Conservation (phyloP, 2,113 vertebrate genomes). For the Prunella himalayana region DNA sequence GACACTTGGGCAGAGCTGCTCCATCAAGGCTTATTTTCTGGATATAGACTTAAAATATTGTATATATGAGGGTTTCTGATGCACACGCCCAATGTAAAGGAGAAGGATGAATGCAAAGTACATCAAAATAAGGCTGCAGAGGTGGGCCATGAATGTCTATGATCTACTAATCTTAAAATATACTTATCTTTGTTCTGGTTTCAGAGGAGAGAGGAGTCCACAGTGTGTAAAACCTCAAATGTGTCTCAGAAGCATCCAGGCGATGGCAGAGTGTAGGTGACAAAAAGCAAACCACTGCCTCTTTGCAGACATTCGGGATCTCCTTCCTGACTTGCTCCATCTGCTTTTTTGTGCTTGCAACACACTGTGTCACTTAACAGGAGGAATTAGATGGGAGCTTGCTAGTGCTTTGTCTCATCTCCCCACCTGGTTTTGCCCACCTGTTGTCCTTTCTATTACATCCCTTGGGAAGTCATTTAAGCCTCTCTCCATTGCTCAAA, state of each 20-base stretch:
- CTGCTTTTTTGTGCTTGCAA: neutral
- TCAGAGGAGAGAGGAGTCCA: neutral
- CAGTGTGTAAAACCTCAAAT: neutral
- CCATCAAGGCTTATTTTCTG: neutral
- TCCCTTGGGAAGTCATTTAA: neutral
- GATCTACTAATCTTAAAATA: neutral
- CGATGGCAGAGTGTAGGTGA: neutral
- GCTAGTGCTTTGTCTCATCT: neutral
- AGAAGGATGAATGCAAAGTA: neutral
- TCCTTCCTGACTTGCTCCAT: neutral
- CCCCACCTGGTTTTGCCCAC: neutral
- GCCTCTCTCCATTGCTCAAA: neutral
- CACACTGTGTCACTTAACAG: neutral
- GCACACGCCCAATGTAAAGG: neutral
- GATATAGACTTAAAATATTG: neutral
- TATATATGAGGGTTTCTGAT: neutral
- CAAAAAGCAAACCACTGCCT: neutral
- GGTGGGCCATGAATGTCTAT: neutral
- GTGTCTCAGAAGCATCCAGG: neutral
- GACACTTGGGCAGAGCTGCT: neutral
- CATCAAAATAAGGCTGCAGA: neutral
- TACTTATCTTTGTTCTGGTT: neutral
- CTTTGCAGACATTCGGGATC: neutral
- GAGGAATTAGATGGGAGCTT: neutral
- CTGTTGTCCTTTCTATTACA: neutral